phyloP scores from a whole-genome alignment of 92 coral and sea anemone species.

The Chrysogorgia sp. region DNA sequence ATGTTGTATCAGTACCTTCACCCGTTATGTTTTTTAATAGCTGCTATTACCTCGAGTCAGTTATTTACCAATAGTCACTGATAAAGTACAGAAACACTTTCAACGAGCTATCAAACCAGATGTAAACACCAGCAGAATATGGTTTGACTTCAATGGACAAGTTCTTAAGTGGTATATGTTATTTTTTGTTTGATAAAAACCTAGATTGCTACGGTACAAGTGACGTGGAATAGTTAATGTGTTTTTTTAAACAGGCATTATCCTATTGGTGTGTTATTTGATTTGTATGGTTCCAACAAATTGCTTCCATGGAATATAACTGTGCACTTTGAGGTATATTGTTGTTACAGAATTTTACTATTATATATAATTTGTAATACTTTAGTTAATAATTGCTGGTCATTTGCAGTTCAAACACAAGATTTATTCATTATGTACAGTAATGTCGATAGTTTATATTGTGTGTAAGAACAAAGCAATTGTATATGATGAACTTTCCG shows the following conservation, averaged over 20 bases:
- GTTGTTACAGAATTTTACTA: too few relatives aligned
- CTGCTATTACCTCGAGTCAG: constrained; percentile 93
- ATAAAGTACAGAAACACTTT: constrained; percentile 93
- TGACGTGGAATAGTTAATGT: too few relatives aligned
- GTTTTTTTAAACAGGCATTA: constrained; percentile 75
- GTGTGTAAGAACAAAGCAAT: too few relatives aligned
- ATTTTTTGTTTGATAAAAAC: not conserved
- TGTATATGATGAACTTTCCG: too few relatives aligned
- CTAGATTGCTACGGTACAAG: too few relatives aligned
- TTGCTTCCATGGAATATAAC: constrained; percentile 97
- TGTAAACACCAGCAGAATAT: constrained; percentile 72
- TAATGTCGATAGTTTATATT: not conserved
- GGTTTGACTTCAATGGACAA: constrained; percentile 99
- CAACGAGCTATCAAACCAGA: constrained; percentile 90
- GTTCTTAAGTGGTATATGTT: constrained; percentile 84
- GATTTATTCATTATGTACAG: not conserved
- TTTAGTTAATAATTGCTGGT: not conserved
- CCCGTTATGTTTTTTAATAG: constrained; percentile 40
- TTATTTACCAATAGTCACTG: constrained; percentile 91
- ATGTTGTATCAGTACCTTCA: not conserved
- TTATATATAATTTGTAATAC: not conserved
- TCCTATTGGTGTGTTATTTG: constrained; percentile 97
- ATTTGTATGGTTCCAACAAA: constrained; percentile 88
- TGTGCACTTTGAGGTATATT: constrained; percentile 92
- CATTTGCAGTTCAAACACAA: not conserved